Percentiles rank a stretch among this genome's conserved stretches.
These are phyloP conservation scores for Phenganax marumi DNA, from an alignment of 92 coral and sea anemone genomes.

Conservation along the genomic window DNA sequence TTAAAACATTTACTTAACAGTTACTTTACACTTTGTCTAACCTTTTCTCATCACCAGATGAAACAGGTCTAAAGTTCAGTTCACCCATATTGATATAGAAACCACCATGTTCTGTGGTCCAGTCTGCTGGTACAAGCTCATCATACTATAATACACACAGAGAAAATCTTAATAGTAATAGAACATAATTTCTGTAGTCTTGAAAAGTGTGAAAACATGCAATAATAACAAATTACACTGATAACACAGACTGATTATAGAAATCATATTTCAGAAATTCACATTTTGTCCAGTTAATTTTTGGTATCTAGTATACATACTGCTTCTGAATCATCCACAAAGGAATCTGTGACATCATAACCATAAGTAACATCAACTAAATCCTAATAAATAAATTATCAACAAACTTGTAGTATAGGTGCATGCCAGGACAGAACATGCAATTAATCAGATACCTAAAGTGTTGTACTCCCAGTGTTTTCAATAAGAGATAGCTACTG, in stretches of 20 bases:
- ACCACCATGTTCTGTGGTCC: slow-evolving; percentile 99
- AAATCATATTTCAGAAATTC: neutral
- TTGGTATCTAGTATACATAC: slow-evolving; percentile 53
- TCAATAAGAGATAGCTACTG: no score
- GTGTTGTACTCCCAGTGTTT: no score
- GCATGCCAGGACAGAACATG: no score
- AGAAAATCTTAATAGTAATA: neutral
- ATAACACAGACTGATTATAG: no score
- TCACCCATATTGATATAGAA: slow-evolving; percentile 93
- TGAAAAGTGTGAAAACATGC: no score
- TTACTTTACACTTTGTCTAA: neutral
- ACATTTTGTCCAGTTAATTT: neutral
- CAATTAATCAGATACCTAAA: no score
- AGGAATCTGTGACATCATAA: slow-evolving; percentile 93
- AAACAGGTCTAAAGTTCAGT: slow-evolving; percentile 78
- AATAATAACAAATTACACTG: no score
- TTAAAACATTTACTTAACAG: no score
- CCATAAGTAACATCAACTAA: slow-evolving; percentile 95
- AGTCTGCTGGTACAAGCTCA: slow-evolving; percentile 91
- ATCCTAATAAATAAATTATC: slow-evolving; percentile 60
- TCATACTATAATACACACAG: slow-evolving; percentile 66
- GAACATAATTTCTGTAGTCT: no score
- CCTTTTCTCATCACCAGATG: slow-evolving; percentile 73
- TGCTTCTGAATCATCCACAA: slow-evolving; percentile 96
- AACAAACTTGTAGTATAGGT: neutral